These are phyloP conservation scores for Battus philenor DNA, from an alignment of 1,140 invertebrate genomes.

Conservation along the genomic window DNA sequence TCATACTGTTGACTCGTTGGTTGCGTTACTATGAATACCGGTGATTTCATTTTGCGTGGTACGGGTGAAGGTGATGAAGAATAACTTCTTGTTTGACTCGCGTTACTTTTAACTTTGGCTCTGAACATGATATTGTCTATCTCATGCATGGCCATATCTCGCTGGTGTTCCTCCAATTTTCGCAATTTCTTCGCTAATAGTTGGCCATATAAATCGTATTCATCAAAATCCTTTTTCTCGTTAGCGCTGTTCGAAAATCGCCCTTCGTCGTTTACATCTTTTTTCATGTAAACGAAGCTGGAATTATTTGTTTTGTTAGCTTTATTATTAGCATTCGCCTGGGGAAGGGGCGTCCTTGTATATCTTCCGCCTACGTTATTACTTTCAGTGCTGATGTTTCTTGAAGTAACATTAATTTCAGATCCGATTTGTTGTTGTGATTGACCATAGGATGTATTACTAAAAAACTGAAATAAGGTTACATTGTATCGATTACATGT, in stretches of 20 bases:
- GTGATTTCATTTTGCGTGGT: constrained; percentile 44
- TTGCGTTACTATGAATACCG: constrained; percentile 47
- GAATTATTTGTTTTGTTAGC: constrained; percentile 5
- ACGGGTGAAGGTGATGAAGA: constrained; percentile 35
- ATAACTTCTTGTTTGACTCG: constrained; percentile 28
- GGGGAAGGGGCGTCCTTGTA: constrained; percentile 1
- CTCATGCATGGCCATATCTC: constrained; percentile 62
- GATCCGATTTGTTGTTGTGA: constrained; percentile 12
- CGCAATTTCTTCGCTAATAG: constrained; percentile 58
- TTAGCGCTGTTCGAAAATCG: background rate
- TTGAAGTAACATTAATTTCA: background rate
- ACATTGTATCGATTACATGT: no score
- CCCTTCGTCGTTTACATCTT: constrained; percentile 1
- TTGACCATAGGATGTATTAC: constrained; percentile 2
- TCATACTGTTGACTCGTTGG: constrained; percentile 37
- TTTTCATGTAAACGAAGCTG: background rate
- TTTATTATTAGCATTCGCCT: constrained; percentile 9
- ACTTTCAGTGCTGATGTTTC: constrained; percentile 4
- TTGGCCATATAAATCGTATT: constrained; percentile 56
- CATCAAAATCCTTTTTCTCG: constrained; percentile 29
- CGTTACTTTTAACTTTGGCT: constrained; percentile 49
- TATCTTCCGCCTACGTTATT: constrained; percentile 4
- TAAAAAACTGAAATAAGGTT: constrained; percentile 7
- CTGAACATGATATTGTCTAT: constrained; percentile 67
- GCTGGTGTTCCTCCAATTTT: constrained; percentile 58